Conservation (phyloP, 2,113 vertebrate genomes). For the Ornithorhynchus anatinus region DNA sequence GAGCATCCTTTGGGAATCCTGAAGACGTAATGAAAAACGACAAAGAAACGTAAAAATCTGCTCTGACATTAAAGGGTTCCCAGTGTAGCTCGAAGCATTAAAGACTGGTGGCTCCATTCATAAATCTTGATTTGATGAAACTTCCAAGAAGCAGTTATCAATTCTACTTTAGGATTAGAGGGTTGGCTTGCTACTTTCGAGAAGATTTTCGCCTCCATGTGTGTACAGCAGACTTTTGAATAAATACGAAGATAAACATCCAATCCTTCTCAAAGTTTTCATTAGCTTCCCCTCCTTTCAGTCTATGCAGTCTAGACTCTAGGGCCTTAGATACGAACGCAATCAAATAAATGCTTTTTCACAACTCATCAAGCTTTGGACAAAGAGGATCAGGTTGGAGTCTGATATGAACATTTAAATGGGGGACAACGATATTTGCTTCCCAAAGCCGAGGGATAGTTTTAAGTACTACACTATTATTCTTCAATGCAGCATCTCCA, state of each 20-base stretch:
- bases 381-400: too few relatives aligned
- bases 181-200: not conserved
- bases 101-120: not conserved
- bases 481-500: too few relatives aligned
- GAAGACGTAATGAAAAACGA: slow-evolving; percentile 5
- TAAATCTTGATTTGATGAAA: not conserved
- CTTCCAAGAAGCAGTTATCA: not conserved
- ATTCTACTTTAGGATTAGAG: not conserved
- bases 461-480: too few relatives aligned
- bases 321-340: too few relatives aligned
- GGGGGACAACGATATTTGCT: too few relatives aligned
- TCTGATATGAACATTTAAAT: too few relatives aligned
- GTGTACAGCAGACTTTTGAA: not conserved
- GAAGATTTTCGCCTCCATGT: not conserved
- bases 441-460: too few relatives aligned
- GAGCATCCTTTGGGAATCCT: not conserved
- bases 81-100: slow-evolving; percentile 10
- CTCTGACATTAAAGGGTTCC: not conserved
- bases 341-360: too few relatives aligned
- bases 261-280: not conserved
- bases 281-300: not conserved
- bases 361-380: not conserved
- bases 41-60: not conserved
- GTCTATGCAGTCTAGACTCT: not conserved
- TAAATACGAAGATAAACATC: slow-evolving; percentile 10